Evolutionary conservation across 2,113 vertebrate genomes (phyloP), one percentile per base, ranked within the genome.

Genomic region (Nibea albiflora): DNA sequence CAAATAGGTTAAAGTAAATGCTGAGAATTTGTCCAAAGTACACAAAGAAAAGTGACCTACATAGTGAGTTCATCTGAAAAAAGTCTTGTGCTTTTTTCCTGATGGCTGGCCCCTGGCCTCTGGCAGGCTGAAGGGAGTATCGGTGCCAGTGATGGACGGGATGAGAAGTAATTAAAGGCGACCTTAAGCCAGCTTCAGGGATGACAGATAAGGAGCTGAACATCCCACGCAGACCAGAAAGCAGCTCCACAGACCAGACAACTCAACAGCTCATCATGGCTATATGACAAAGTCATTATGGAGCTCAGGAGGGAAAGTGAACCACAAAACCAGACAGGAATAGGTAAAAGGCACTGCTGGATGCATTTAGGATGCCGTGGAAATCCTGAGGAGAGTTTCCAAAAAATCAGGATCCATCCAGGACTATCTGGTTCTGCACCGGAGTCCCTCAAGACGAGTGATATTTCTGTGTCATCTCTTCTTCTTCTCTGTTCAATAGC

Each of bases 101-200:
- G 68, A 73, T 3, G 66, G 52, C 69, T 35, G 52, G 64, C 56
- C 68, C 42, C 79, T 49, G 63, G 73, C 49, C 57, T 63, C 79
- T 83, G 65, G 52, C 68, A 77, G 67, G 61, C 72, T 67, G 57
- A 46, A 16, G 60, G 84, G 57, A 70, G 78, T 22, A 62, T 78
- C 74, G 11, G 86, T 77, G 79, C 76, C 76, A 80, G 69, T 68
- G 82, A 88, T 61, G 70, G 87, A 88, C 79, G 24, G 58, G 80
- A 81, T 75, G 81, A 79, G 53, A 69, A 82, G 76, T 91, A 83
- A 92, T 90, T 90, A 91, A 81, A 77, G 63, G 61, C 76, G 86
- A 89, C 83, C 85, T 89, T 78, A 78, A 77, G 64, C 61, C 73
- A 78, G 75, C 81, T 76, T 24, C 56, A 1, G 70, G 63, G 69